Conservation (phyloP, 2,797 vertebrate species). For the Etheostoma perlongum region DNA sequence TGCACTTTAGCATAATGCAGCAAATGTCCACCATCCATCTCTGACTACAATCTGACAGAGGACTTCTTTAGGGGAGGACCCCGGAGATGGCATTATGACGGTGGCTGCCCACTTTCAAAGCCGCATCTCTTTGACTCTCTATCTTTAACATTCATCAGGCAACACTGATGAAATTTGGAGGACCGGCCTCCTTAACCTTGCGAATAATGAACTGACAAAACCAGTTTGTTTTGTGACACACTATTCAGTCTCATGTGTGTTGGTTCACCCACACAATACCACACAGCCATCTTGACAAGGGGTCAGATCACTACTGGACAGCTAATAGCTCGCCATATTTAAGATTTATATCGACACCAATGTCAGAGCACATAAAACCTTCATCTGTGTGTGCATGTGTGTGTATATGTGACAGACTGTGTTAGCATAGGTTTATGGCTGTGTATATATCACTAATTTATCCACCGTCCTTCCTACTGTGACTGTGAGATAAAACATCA, state of each 20-base stretch:
- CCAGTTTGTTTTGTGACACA: constrained; percentile 24
- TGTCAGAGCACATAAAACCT: constrained; percentile 33
- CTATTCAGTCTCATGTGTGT: constrained; percentile 24
- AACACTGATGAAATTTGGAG: constrained; percentile 37
- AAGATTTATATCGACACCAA: constrained; percentile 21
- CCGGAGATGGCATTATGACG: constrained; percentile 50
- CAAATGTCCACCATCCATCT: constrained; percentile 23
- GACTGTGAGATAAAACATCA: constrained; percentile 22
- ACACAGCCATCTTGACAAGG: constrained; percentile 10
- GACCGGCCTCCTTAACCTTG: constrained; percentile 30
- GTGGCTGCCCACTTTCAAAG: constrained; percentile 23
- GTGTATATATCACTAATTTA: background rate
- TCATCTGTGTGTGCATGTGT: constrained; percentile 4
- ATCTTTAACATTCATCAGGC: constrained; percentile 49
- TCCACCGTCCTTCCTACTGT: background rate
- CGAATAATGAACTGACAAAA: constrained; percentile 44
- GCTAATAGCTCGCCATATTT: constrained; percentile 21
- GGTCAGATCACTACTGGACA: background rate
- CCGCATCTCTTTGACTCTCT: background rate
- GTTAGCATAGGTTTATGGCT: constrained; percentile 14
- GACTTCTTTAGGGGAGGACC: constrained; percentile 21
- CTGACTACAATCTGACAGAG: constrained; percentile 16
- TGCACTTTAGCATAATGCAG: constrained; percentile 18
- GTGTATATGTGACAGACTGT: constrained; percentile 7
- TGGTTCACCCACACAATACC: constrained; percentile 7